Percentiles rank a stretch among this genome's conserved stretches.
Conservation (phyloP, 2,797 vertebrate genomes). For the Cirrhinus mrigala region DNA sequence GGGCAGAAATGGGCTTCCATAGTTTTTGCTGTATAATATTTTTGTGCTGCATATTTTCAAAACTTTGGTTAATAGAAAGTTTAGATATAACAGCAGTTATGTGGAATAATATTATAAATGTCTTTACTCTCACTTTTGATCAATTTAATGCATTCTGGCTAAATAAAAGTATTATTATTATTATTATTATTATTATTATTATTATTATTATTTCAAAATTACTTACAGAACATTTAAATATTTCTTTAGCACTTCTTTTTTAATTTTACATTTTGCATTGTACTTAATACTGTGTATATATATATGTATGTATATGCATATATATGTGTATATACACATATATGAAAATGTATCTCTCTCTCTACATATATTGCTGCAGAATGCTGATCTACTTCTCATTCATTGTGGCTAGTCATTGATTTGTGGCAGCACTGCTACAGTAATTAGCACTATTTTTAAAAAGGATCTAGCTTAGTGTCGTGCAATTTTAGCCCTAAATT, state of each 20-base stretch:
- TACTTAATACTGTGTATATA: too few species aligned
- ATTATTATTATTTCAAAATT: neutral
- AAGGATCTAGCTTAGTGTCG: neutral
- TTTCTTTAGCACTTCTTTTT: neutral
- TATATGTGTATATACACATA: too few species aligned
- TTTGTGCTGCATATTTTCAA: too few species aligned
- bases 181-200: neutral
- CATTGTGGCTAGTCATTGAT: slow-evolving; percentile 2
- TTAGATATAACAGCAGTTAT: neutral
- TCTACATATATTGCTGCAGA: neutral
- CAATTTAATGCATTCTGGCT: neutral
- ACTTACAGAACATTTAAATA: neutral
- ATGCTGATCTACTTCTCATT: neutral
- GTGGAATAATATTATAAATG: too few species aligned
- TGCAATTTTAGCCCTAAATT: slow-evolving; percentile 15
- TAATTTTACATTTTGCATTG: too few species aligned
- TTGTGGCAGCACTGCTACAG: neutral
- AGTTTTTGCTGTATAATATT: too few species aligned
- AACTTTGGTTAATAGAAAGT: too few species aligned
- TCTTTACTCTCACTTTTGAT: neutral
- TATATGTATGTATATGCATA: too few species aligned
- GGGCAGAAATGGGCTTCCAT: too few species aligned
- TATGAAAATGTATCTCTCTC: neutral
- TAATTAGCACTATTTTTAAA: neutral
- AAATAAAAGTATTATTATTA: too few species aligned